A percentile compares a stretch with the other conserved stretches of the same genome.
phyloP scores from a whole-genome alignment of 1,140 invertebrate genomes.

The Scaptomyza pallida region DNA sequence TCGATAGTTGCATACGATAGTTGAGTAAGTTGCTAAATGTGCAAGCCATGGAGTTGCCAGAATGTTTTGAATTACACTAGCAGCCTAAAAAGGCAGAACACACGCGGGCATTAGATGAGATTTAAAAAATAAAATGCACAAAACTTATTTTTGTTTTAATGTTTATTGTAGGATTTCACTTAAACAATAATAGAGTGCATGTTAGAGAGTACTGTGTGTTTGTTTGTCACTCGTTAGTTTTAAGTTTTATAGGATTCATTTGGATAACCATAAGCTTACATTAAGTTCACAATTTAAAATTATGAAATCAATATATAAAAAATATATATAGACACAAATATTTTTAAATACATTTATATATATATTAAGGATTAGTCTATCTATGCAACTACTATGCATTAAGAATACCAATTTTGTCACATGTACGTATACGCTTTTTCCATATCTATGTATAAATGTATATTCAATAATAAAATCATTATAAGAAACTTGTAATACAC shows the following conservation, averaged over 20 bases:
- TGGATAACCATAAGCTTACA: constrained; percentile 51
- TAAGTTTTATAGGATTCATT: constrained; percentile 55
- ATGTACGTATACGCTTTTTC: constrained; percentile 79
- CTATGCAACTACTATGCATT: constrained; percentile 51
- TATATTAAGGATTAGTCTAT: constrained; percentile 70
- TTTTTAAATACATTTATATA: constrained; percentile 24
- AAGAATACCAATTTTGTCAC: constrained; percentile 79
- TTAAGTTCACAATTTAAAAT: constrained; percentile 63
- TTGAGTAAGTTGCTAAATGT: constrained; percentile 16
- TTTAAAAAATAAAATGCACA: neutral
- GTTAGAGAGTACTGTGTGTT: constrained; percentile 45
- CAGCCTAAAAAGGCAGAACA: neutral
- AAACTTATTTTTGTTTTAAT: constrained; percentile 7
- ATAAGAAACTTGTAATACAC: constrained; percentile 77
- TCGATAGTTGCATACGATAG: constrained; percentile 28
- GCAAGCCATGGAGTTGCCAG: constrained; percentile 8
- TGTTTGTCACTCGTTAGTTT: constrained; percentile 37
- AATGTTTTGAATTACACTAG: neutral
- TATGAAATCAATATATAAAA: constrained; percentile 60
- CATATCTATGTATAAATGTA: constrained; percentile 56
- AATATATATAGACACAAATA: constrained; percentile 20
- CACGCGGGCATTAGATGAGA: neutral
- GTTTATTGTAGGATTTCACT: constrained; percentile 46
- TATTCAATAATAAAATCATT: constrained; percentile 73
- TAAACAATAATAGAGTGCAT: constrained; percentile 41